These are phyloP conservation scores for Knipowitschia caucasica DNA, from an alignment of 2,797 vertebrate genomes.

Conservation along the genomic window DNA sequence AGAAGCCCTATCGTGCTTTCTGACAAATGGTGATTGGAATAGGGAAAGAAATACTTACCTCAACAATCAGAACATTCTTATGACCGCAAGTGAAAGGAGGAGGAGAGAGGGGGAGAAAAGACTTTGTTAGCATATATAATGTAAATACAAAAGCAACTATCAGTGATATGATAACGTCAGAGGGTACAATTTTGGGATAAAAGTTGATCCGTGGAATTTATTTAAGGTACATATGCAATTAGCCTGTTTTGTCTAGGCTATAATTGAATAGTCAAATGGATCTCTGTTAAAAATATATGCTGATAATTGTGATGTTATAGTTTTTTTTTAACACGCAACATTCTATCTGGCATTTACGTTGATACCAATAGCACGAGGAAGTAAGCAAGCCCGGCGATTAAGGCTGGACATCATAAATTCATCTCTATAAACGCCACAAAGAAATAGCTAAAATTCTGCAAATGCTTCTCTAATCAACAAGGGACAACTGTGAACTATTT, in stretches of 20 bases:
- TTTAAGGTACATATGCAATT: neutral
- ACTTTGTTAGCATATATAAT: conserved; percentile 36
- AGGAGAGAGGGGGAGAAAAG: conserved; percentile 12
- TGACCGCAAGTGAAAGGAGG: conserved; percentile 20
- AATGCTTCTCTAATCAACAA: conserved; percentile 46
- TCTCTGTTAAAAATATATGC: too few relatives aligned
- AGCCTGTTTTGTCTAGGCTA: neutral
- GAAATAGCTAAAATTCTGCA: conserved; percentile 51
- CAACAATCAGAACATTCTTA: conserved; percentile 80
- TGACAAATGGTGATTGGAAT: conserved; percentile 28
- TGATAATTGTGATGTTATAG: too few relatives aligned
- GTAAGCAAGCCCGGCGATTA: conserved; percentile 13
- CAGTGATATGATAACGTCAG: neutral
- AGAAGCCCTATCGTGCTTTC: conserved; percentile 26
- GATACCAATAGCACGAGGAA: conserved; percentile 9
- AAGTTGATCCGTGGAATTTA: neutral
- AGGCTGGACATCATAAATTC: conserved; percentile 20
- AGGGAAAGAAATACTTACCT: conserved; percentile 67
- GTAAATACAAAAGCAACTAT: conserved; percentile 35
- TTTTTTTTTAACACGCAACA: too few relatives aligned
- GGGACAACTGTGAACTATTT: conserved; percentile 41
- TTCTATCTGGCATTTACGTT: conserved; percentile 4
- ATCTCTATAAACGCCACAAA: conserved; percentile 18
- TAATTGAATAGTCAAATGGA: neutral
- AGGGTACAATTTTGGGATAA: neutral